phyloP scores from a whole-genome alignment of 1,140 invertebrate genomes.

The Mizuhopecten yessoensis region DNA sequence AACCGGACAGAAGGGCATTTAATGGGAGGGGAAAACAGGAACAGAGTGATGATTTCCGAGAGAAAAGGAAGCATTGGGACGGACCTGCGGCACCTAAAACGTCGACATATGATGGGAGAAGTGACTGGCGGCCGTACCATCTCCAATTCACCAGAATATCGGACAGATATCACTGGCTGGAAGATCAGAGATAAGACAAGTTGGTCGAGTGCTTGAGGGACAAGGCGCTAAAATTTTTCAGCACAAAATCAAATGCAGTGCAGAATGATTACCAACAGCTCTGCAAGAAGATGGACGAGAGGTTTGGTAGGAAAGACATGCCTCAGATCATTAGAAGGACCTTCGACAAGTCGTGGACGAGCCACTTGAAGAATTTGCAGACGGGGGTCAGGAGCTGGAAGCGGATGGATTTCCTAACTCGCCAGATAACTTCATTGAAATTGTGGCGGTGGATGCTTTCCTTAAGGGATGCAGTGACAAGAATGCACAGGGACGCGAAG shows the following conservation, averaged over 20 bases:
- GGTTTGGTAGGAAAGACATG: constrained; percentile 52
- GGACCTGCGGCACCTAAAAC: no score
- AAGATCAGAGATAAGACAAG: constrained; percentile 22
- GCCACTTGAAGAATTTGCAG: constrained; percentile 54
- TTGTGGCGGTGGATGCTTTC: constrained; percentile 49
- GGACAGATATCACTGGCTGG: not conserved
- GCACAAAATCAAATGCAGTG: not conserved
- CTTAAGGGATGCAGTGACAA: not conserved
- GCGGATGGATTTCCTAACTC: constrained; percentile 48
- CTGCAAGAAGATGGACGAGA: not conserved
- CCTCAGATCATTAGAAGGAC: constrained; percentile 41
- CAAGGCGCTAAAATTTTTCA: constrained; percentile 54
- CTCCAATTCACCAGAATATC: constrained; percentile 40
- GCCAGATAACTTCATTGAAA: constrained; percentile 42
- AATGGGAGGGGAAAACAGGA: no score
- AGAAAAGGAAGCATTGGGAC: no score
- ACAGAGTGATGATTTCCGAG: no score
- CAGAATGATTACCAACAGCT: constrained; percentile 10
- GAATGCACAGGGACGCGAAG: not conserved
- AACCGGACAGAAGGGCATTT: no score
- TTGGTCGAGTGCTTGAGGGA: constrained; percentile 44
- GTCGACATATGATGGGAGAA: constrained; percentile 45
- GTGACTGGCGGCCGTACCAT: constrained; percentile 42
- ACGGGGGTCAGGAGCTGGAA: constrained; percentile 45
- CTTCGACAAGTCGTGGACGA: constrained; percentile 42